These are phyloP conservation scores for Psittacula derbiana DNA, from an alignment of 2,797 vertebrate species.

Conservation along the genomic window DNA sequence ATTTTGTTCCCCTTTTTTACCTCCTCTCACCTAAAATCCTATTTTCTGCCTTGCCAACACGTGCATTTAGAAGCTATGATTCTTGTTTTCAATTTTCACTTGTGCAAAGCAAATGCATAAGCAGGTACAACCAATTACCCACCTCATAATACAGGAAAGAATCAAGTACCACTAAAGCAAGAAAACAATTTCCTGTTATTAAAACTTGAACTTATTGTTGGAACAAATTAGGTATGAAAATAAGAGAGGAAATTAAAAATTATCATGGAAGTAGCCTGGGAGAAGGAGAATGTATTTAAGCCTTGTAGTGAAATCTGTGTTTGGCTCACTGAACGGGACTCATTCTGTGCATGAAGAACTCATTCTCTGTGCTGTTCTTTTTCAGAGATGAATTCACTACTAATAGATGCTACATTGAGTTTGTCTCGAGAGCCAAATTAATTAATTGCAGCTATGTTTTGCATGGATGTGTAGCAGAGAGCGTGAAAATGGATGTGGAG, in stretches of 20 bases:
- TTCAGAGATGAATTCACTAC: not conserved
- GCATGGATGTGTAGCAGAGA: not conserved
- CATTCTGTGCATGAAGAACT: not conserved
- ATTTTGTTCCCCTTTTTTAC: accelerated
- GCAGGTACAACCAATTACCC: not conserved
- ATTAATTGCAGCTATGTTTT: not conserved
- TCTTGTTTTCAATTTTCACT: not conserved
- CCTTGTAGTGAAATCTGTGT: not conserved
- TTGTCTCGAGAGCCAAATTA: not conserved
- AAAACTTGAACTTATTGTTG: not conserved
- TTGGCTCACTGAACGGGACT: not conserved
- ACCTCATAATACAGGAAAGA: not conserved
- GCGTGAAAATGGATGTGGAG: not conserved
- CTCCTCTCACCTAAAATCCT: accelerated
- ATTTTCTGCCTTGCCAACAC: not conserved
- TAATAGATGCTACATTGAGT: not conserved
- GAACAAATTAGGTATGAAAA: not conserved
- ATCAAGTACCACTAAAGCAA: not conserved
- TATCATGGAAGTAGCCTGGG: not conserved
- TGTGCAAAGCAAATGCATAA: not conserved
- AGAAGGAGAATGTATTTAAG: not conserved
- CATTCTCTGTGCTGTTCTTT: not conserved
- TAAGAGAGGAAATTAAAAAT: slow-evolving; percentile 14
- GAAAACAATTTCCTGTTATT: not conserved
- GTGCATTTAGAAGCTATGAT: accelerated